A percentile compares a stretch with the other conserved stretches of the same genome.
Evolutionary conservation across 2,888 invertebrate species (phyloP).

Genomic region (Caenorhabditis sp.): DNA sequence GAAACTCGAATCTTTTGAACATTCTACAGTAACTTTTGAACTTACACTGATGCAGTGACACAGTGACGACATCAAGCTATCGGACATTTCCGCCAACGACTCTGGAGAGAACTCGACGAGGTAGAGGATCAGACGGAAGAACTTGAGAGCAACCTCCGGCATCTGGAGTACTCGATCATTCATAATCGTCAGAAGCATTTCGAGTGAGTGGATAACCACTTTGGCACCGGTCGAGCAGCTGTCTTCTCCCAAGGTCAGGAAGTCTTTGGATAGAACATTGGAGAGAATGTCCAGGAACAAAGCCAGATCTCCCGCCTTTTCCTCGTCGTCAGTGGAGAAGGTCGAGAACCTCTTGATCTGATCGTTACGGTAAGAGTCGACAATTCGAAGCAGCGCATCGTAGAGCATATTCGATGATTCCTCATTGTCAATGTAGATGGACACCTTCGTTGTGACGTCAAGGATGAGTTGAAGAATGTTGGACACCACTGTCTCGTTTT

Average conservation of each 20-base stretch:
- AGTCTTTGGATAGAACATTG: constrained; percentile 86
- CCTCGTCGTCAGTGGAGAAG: constrained; percentile 66
- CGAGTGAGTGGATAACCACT: constrained; percentile 84
- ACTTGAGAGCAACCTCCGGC: constrained; percentile 78
- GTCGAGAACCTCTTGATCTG: constrained; percentile 64
- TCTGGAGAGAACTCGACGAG: constrained; percentile 88
- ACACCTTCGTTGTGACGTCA: constrained; percentile 74
- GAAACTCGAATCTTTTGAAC: too few species aligned
- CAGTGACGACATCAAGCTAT: constrained; percentile 82
- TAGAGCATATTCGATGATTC: constrained; percentile 66
- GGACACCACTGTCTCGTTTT: constrained; percentile 72
- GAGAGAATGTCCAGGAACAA: constrained; percentile 90
- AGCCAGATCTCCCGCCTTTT: constrained; percentile 83
- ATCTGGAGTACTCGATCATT: constrained; percentile 87
- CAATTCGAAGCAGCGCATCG: constrained; percentile 63
- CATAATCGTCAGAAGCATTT: constrained; percentile 89
- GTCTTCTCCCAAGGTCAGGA: constrained; percentile 79
- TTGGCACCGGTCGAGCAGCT: constrained; percentile 67
- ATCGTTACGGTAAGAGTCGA: constrained; percentile 65
- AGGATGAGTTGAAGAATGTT: constrained; percentile 74
- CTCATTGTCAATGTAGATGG: constrained; percentile 71
- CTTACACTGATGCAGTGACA: constrained; percentile 80
- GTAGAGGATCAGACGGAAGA: constrained; percentile 87
- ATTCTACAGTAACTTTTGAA: not conserved
- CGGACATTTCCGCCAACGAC: constrained; percentile 85